These are phyloP conservation scores for Stegana nigrithorax DNA, from an alignment of 2,888 invertebrate genomes.

Conservation along the genomic window DNA sequence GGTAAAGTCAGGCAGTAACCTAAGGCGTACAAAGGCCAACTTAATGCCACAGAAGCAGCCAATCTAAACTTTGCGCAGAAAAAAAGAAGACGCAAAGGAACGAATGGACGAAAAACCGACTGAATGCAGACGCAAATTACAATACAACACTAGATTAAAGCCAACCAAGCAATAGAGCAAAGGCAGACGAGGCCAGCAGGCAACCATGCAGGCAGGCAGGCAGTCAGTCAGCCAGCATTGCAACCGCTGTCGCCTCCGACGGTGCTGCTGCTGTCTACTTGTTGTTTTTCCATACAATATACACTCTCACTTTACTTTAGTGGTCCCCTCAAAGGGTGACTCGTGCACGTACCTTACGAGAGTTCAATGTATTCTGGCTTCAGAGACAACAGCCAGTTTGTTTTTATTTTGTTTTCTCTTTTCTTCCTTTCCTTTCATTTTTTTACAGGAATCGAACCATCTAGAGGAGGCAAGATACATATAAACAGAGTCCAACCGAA, in stretches of 20 bases:
- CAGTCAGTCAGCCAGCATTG: background rate
- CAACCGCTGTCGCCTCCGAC: too few species aligned
- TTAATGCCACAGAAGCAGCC: background rate
- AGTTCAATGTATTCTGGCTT: constrained; percentile 42
- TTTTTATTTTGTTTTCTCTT: background rate
- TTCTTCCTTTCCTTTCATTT: too few species aligned
- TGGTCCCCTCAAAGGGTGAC: too few species aligned
- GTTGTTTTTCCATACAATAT: too few species aligned
- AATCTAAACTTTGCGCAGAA: background rate
- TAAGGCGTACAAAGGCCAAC: background rate
- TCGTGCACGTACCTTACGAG: too few species aligned
- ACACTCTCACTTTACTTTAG: too few species aligned
- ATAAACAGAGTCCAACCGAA: background rate
- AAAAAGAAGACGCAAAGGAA: too few species aligned
- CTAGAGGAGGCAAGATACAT: background rate
- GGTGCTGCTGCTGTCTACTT: background rate
- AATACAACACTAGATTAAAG: background rate
- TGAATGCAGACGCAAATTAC: background rate
- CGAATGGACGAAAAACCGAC: background rate
- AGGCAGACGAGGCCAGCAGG: background rate
- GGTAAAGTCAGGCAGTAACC: too few species aligned
- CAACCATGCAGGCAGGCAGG: background rate
- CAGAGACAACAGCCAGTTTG: background rate
- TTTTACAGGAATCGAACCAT: background rate
- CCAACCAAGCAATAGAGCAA: background rate